Conservation (phyloP, 2,888 invertebrate genomes). For the Eupeodes latifasciatus region DNA sequence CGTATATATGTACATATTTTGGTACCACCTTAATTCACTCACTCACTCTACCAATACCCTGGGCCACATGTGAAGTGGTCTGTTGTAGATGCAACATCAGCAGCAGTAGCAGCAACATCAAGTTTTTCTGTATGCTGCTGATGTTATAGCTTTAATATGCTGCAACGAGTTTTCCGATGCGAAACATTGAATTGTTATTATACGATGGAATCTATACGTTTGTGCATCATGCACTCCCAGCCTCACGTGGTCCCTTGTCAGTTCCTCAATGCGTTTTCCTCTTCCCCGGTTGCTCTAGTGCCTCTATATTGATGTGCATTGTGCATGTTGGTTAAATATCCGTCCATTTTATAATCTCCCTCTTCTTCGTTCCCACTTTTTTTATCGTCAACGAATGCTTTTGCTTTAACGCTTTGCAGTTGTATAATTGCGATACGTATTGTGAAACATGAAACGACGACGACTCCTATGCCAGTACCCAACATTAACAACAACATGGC, state of each 20-base stretch:
- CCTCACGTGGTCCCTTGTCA: constrained; percentile 46
- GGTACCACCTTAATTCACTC: constrained; percentile 20
- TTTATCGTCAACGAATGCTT: constrained; percentile 37
- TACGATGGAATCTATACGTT: constrained; percentile 16
- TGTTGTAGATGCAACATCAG: constrained; percentile 20
- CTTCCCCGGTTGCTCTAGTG: constrained; percentile 9
- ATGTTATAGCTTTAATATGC: constrained; percentile 36
- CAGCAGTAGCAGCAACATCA: not conserved
- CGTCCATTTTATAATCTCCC: constrained; percentile 40
- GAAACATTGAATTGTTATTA: constrained; percentile 63
- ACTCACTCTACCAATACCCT: constrained; percentile 35
- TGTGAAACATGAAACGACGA: constrained; percentile 64
- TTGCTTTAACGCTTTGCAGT: constrained; percentile 59
- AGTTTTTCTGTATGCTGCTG: constrained; percentile 14
- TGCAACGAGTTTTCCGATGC: constrained; percentile 56
- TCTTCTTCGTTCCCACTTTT: constrained; percentile 11
- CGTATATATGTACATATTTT: too few species aligned
- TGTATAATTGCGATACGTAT: constrained; percentile 63
- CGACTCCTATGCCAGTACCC: constrained; percentile 35
- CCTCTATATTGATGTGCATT: not conserved
- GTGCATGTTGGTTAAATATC: constrained; percentile 38
- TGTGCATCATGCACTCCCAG: constrained; percentile 32
- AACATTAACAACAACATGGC: constrained; percentile 47
- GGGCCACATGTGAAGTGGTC: constrained; percentile 41
- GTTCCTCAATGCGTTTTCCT: not conserved